Base-by-base conservation (phyloP, 1,140 invertebrate genomes). In the Leptinotarsa undecemlineata region DNA sequence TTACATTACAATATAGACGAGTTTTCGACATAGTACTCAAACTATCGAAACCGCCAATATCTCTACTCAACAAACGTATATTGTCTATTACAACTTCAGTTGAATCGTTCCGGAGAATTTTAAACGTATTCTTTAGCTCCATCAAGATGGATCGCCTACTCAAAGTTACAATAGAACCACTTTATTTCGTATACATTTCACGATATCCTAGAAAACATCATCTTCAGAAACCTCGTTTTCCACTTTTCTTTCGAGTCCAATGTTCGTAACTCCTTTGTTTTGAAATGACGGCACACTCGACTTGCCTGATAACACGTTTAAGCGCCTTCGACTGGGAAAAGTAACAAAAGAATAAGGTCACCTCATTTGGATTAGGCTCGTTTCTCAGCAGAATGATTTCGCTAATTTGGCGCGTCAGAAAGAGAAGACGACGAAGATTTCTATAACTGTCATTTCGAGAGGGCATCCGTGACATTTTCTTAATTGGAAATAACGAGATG, bases 341-440 rank as follows among this genome's bases (percentile, higher is more conserved):
- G 51, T 19, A 57, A 57, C 51, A 57, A 57, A 57, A 57, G 51
- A 57, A 57, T 57, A 57, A 57, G 51, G 51, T 19, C 51, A 57
- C 51, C 51, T 57, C 51, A 57, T 57, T 57, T 57, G 51, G 51
- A 57, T 57, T 57, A 57, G 51, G 51, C 51, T 57, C 51, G 51
- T 57, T 57, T 57, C 51, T 57, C 51, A 4, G 15, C 51, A 19
- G 51, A 57, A 57, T 57, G 51, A 57, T 57, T 57, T 57, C 51
- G 51, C 51, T 57, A 57, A 57, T 57, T 57, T 19, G 51, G 51
- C 3, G 51, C 51, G 51, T 17, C 15, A 15, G 51, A 57, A 57
- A 57, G 17, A 57, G 51, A 57, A 17, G 6, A n/a, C 17, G 51
- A 17, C 51, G n/a, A 57, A 15, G 17, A 57, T 57, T 15, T 57